Evolutionary conservation across 2,113 vertebrate genomes (phyloP).

Genomic region (Oryzias melastigma): DNA sequence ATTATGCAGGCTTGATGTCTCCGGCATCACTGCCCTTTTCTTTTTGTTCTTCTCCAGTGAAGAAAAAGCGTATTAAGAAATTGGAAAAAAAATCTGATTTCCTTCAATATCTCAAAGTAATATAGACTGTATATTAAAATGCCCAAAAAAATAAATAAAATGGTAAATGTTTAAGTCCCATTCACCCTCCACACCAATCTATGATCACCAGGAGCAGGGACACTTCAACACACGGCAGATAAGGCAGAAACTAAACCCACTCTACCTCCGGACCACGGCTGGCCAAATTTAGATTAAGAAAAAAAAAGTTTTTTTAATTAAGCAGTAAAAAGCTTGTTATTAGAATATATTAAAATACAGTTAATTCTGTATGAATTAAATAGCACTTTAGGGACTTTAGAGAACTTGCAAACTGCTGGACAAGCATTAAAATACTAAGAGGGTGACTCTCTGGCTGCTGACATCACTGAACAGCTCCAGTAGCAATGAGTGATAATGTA

Average conservation of each 20-base stretch:
- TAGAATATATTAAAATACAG: no score
- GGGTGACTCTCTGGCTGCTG: constrained; percentile 7
- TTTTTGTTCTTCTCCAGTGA: neutral
- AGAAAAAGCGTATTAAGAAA: neutral
- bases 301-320: no score
- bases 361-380: constrained; percentile 2
- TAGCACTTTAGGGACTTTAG: constrained; percentile 8
- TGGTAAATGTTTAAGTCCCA: no score
- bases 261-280: no score
- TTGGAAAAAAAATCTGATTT: neutral
- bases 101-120: neutral
- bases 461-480: constrained; percentile 10
- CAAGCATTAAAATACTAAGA: constrained; percentile 29
- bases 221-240: no score
- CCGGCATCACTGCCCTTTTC: no score
- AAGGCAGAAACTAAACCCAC: no score
- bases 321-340: no score
- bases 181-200: no score
- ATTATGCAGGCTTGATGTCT: neutral
- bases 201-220: no score
- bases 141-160: neutral
- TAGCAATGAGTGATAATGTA: constrained; percentile 1
- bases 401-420: constrained; percentile 9
- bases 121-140: constrained; percentile 8
- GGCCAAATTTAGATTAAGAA: no score